Evolutionary conservation across 2,888 invertebrate genomes (phyloP).

Genomic region (Stenurella melanura): DNA sequence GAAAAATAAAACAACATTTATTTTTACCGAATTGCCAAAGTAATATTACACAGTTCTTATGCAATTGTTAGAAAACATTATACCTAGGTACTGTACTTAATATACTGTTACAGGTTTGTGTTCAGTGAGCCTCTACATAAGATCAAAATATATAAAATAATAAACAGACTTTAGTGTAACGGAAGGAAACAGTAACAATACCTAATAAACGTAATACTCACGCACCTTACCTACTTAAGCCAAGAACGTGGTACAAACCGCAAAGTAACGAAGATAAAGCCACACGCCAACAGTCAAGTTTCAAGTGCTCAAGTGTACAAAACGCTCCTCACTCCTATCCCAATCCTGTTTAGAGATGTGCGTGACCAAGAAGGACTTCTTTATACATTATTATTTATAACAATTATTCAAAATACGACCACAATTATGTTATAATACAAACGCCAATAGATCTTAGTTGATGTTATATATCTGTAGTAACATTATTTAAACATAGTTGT

Average conservation of each 20-base stretch:
- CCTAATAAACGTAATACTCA: neutral
- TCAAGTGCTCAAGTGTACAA: slow-evolving; percentile 5
- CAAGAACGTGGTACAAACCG: slow-evolving; percentile 7
- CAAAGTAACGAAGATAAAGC: neutral
- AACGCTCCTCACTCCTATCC: slow-evolving; percentile 48
- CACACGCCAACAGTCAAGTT: slow-evolving; percentile 3
- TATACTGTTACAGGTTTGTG: neutral
- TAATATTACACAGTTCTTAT: neutral
- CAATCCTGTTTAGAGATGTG: slow-evolving; percentile 65
- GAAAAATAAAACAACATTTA: neutral
- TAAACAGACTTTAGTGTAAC: neutral
- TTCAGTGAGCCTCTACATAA: neutral
- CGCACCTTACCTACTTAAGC: neutral
- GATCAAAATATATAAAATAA: neutral
- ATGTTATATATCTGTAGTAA: slow-evolving; percentile 24
- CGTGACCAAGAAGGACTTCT: slow-evolving; percentile 41
- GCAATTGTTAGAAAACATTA: neutral
- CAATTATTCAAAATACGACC: slow-evolving; percentile 5
- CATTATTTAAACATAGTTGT: neutral
- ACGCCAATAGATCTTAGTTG: neutral
- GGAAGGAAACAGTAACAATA: neutral
- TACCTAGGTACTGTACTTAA: neutral
- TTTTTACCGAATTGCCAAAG: neutral
- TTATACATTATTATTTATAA: slow-evolving; percentile 42
- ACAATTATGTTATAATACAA: neutral